phyloP scores from a whole-genome alignment of 2,888 invertebrate genomes.

The Epirrita christyi region DNA sequence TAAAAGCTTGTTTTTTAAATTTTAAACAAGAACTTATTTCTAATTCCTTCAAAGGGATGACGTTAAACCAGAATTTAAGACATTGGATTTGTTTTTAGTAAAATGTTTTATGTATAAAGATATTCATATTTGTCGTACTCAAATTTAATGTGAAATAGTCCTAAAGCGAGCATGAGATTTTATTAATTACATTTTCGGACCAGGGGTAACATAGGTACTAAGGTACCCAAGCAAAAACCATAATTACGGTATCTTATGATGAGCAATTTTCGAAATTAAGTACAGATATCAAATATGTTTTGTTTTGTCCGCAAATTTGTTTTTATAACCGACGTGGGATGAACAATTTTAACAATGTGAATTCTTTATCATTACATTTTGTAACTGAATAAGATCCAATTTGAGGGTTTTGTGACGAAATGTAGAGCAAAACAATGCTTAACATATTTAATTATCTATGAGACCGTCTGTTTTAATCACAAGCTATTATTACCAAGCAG shows the following conservation, averaged over 20 bases:
- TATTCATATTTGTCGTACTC: neutral
- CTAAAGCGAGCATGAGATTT: constrained; percentile 26
- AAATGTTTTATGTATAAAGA: neutral
- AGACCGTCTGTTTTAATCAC: no score
- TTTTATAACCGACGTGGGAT: neutral
- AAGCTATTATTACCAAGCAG: no score
- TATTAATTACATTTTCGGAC: constrained; percentile 33
- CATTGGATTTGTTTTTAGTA: no score
- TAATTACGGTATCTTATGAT: constrained; percentile 32
- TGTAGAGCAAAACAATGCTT: no score
- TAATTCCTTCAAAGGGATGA: no score
- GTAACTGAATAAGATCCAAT: neutral
- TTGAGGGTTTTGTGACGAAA: no score
- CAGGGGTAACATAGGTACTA: constrained; percentile 33
- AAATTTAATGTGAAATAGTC: constrained; percentile 21
- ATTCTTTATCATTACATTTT: neutral
- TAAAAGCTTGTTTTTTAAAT: no score
- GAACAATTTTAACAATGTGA: neutral
- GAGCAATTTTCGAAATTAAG: constrained; percentile 34
- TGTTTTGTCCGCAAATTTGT: constrained; percentile 25
- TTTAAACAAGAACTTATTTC: no score
- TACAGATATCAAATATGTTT: constrained; percentile 35
- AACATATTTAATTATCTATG: no score
- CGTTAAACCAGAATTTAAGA: no score
- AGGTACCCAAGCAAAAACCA: constrained; percentile 29